Evolutionary conservation across 2,888 invertebrate genomes (phyloP).

Genomic region (Atherix ibis): DNA sequence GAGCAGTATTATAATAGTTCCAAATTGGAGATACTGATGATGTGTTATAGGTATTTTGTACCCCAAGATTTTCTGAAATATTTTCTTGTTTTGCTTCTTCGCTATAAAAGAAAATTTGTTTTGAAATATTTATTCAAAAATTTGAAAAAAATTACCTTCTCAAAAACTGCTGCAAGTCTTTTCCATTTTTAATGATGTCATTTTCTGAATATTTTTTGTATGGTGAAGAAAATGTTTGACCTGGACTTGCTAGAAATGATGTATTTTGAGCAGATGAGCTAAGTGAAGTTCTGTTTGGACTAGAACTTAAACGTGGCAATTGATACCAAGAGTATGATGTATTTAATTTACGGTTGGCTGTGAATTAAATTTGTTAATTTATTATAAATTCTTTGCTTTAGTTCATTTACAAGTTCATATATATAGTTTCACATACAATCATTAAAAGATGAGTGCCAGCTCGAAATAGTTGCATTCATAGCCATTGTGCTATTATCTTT

Average conservation of each 20-base stretch:
- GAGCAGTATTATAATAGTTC: conserved; percentile 31
- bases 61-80: conserved; percentile 17
- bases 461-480: conserved; percentile 21
- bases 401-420: too few species aligned
- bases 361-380: too few species aligned
- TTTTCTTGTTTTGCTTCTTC: conserved; percentile 22
- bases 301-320: too few species aligned
- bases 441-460: conserved; percentile 32
- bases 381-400: too few species aligned
- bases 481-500: conserved; percentile 10
- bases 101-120: conserved; percentile 10
- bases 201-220: conserved; percentile 23
- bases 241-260: too few species aligned
- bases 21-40: conserved; percentile 28
- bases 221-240: conserved; percentile 22
- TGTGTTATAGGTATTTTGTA: conserved; percentile 15
- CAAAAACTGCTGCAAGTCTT: conserved; percentile 32
- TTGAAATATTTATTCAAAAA: background rate
- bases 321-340: too few species aligned
- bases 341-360: too few species aligned
- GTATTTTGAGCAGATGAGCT: too few species aligned
- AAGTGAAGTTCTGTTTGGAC: too few species aligned
- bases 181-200: conserved; percentile 36
- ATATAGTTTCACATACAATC: conserved; percentile 23
- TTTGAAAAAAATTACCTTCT: conserved; percentile 18